Evolutionary conservation across 37 sponge, comb jelly and placozoan species (phyloP).

Genomic region (Corticium candelabrum): DNA sequence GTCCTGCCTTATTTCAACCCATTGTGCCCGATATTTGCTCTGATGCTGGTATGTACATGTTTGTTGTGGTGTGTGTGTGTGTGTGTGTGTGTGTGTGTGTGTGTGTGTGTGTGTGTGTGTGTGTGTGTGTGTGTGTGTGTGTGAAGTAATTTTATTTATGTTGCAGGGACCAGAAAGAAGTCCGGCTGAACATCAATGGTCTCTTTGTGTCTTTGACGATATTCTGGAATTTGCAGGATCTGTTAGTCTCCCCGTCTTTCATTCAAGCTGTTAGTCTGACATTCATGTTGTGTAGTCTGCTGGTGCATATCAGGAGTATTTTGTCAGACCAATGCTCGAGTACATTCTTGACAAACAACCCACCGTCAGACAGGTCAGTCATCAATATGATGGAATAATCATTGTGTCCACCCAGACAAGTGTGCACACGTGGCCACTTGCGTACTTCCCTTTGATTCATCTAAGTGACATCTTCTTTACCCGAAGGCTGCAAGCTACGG

Average conservation of each 20-base stretch:
- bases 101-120: neutral
- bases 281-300: no score
- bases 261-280: no score
- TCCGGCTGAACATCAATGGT: slow-evolving; percentile 71
- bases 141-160: no score
- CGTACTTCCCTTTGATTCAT: no score
- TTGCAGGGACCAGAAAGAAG: slow-evolving; percentile 66
- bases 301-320: slow-evolving; percentile 74
- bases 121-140: slow-evolving; percentile 1
- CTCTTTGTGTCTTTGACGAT: slow-evolving; percentile 94
- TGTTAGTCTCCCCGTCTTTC: no score
- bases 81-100: slow-evolving; percentile 23
- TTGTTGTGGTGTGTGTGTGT: neutral
- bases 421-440: no score
- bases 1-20: slow-evolving; percentile 80
- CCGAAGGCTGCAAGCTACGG: slow-evolving; percentile 94
- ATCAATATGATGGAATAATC: no score
- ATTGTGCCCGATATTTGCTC: slow-evolving; percentile 57
- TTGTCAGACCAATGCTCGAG: slow-evolving; percentile 73
- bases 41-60: slow-evolving; percentile 57
- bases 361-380: slow-evolving; percentile 82
- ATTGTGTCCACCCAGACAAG: no score
- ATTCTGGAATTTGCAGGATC: slow-evolving; percentile 82
- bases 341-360: slow-evolving; percentile 67
- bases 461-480: no score